Evolutionary conservation across 2,113 vertebrate genomes (phyloP).

Genomic region (Leptosomus discolor): DNA sequence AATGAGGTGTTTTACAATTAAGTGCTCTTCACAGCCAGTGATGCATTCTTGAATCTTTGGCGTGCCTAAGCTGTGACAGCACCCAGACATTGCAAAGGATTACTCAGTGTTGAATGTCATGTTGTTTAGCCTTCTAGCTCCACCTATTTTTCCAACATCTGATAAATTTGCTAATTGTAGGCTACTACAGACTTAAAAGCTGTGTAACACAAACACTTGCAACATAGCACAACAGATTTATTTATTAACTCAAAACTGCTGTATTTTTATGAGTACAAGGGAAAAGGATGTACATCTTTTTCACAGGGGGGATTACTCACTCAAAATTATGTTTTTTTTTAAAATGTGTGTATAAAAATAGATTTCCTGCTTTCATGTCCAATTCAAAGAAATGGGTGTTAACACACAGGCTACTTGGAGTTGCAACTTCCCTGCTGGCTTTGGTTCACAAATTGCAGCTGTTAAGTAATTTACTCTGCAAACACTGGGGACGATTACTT

Average conservation of each 20-base stretch:
- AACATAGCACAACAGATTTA: not conserved
- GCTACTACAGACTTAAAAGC: not conserved
- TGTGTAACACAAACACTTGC: not conserved
- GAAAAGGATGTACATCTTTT: not conserved
- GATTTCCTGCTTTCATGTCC: not conserved
- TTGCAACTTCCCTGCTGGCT: not conserved
- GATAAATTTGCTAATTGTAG: not conserved
- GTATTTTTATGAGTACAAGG: not conserved
- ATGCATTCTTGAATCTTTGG: not conserved
- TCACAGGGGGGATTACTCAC: not conserved
- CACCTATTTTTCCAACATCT: not conserved
- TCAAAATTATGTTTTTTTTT: fast-evolving
- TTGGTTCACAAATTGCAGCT: not conserved
- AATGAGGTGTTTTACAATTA: not conserved
- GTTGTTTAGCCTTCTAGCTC: not conserved
- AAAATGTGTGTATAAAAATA: not conserved
- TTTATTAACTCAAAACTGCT: not conserved
- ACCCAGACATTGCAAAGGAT: not conserved
- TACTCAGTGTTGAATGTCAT: not conserved
- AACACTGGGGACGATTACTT: not conserved
- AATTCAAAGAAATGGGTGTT: not conserved
- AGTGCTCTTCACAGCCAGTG: not conserved
- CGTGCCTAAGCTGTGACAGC: not conserved
- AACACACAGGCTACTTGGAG: not conserved
- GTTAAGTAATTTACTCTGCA: not conserved